Evolutionary conservation across 1,140 invertebrate species (phyloP), one percentile per base, ranked within the genome.

Genomic region (Tetranychus cinnabarinus): DNA sequence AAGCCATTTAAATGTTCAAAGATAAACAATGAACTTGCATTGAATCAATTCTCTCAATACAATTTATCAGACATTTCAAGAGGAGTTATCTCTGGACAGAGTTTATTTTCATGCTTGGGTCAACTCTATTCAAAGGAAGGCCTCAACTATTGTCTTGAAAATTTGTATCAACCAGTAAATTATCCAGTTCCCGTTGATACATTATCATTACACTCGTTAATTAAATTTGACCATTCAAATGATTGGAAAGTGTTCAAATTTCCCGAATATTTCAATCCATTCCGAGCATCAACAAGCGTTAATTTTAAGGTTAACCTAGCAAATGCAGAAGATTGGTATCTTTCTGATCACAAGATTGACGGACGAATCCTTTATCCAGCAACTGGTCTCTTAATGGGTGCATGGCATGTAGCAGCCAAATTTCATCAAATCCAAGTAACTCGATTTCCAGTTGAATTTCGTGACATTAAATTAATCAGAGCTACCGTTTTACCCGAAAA

Each of bases 301-400:
- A 33, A 8, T 12, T 33, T 31, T 23, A 1, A 7, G 6, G 73
- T 88, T 56, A 82, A 89, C 73, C 71, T 91, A 3, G 80, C 78
- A 33, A 82, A 82, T 64, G 78, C 81, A 62, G 79, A 81, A 47
- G 83, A 93, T 70, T 73, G 81, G 47, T 91, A 82, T 73, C 75
- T 88, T 52, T 71, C 79, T 45, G 92, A 90, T 31, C 92, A 97
- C 70, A 79, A 79, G 15, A 93, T 97, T 68, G 92, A 97, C 74
- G 92, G 90, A 13, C 79, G 91, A 69, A 77, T 93, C 37, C 73
- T 98, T 3, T 97, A 89, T 75, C 93, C 93, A 13, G 92, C 90
- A 52, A 96, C 92, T 52, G 92, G 90, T 15, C 93, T 96, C 69
- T 76, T 97, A 74, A 80, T 83, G 2, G 71, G 96, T 2, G 89